Evolutionary conservation across 2,797 vertebrate genomes (phyloP).

Genomic region (Myiotriccus ornatus): DNA sequence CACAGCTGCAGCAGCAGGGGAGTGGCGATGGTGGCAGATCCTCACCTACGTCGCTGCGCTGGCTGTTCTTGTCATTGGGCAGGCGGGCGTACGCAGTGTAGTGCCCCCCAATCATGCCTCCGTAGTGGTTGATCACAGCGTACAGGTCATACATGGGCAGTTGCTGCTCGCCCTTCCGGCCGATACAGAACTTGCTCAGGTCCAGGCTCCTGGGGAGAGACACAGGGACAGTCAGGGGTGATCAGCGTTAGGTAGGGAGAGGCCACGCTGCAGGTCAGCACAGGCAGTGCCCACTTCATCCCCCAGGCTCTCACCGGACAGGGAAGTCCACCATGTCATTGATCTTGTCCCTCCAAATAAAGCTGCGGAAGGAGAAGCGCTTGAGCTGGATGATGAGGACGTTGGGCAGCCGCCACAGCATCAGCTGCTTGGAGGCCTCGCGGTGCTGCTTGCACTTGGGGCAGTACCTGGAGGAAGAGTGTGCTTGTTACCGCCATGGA

Average conservation of each 20-base stretch:
- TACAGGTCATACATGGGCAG: constrained; percentile 96
- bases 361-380: constrained; percentile 97
- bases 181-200: constrained; percentile 97
- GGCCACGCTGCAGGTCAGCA: not conserved
- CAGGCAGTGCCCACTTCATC: fast-evolving
- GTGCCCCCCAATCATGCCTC: constrained; percentile 98
- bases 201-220: constrained; percentile 87
- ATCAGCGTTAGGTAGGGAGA: not conserved
- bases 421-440: constrained; percentile 94
- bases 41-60: constrained; percentile 96
- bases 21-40: not conserved
- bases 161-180: constrained; percentile 94
- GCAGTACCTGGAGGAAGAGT: constrained; percentile 84
- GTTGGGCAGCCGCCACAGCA: constrained; percentile 95
- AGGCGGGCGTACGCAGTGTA: constrained; percentile 95
- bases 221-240: fast-evolving
- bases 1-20: not conserved
- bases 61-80: constrained; percentile 95
- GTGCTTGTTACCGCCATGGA: fast-evolving
- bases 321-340: constrained; percentile 99
- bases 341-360: constrained; percentile 99
- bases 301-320: constrained; percentile 81
- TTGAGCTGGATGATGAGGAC: constrained; percentile 99
- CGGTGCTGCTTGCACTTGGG: constrained; percentile 98
- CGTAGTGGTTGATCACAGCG: constrained; percentile 97